Evolutionary conservation across 2,113 vertebrate genomes (phyloP).

Genomic region (Lasiurus cinereus): DNA sequence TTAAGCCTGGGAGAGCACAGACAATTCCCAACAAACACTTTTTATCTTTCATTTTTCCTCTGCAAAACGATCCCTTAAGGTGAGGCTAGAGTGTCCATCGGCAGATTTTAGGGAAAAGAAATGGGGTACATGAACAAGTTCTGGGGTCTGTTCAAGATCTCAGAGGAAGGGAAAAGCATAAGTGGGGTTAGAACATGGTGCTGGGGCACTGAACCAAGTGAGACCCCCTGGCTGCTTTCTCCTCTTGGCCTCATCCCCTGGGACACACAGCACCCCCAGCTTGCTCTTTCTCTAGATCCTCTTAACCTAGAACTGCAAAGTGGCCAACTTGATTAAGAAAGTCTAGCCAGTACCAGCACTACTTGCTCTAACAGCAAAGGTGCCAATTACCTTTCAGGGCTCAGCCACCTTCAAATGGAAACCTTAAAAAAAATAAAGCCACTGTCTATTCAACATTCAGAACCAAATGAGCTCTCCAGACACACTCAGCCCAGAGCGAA

Average conservation of each 20-base stretch:
- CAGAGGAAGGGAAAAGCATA: not conserved
- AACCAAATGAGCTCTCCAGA: constrained; percentile 43
- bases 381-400: constrained; percentile 28
- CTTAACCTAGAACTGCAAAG: constrained; percentile 2
- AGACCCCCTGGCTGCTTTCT: not conserved
- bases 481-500: not conserved
- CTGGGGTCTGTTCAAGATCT: not conserved
- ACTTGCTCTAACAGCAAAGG: constrained; percentile 8
- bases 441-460: not conserved
- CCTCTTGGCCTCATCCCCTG: not conserved
- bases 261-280: not conserved
- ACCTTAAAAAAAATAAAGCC: constrained; percentile 28
- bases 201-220: not conserved
- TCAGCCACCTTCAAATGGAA: constrained; percentile 52
- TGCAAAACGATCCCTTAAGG: not conserved
- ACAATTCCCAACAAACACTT: not conserved
- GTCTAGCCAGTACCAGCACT: not conserved
- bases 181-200: not conserved
- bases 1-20: not conserved
- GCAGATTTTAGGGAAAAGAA: not conserved
- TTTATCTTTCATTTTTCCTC: constrained; percentile 42
- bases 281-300: not conserved
- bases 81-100: not conserved
- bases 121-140: not conserved
- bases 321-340: not conserved